A percentile compares a stretch with the other conserved stretches of the same genome.
Conservation (phyloP, 2,888 invertebrate species). For the Oeneis ivallda region DNA sequence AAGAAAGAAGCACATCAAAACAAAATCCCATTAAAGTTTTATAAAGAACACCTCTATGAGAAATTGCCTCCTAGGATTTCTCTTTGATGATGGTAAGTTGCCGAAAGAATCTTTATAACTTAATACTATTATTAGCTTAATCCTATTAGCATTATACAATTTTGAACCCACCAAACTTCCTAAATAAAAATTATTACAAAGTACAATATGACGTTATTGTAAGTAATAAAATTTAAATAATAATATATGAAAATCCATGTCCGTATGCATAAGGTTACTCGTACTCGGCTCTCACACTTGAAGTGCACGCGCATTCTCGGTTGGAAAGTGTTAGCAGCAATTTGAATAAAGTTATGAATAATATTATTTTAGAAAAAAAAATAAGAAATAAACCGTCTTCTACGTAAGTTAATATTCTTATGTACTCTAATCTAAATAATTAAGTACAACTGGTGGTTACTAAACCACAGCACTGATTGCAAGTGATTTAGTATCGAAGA, state of each 20-base stretch:
- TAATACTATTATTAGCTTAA: background rate
- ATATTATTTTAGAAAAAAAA: conserved; percentile 25
- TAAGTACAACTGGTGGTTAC: too few species aligned
- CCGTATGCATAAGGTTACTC: conserved; percentile 28
- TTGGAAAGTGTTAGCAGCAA: conserved; percentile 46
- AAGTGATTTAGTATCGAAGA: too few species aligned
- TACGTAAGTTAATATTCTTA: background rate
- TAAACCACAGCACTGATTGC: too few species aligned
- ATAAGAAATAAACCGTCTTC: background rate
- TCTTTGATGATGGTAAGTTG: too few species aligned
- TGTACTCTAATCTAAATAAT: too few species aligned
- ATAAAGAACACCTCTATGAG: too few species aligned
- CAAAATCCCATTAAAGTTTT: too few species aligned
- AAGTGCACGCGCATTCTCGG: conserved; percentile 28
- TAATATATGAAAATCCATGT: conserved; percentile 11
- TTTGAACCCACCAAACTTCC: background rate
- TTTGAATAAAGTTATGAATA: conserved; percentile 47
- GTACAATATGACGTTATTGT: background rate
- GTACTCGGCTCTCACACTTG: conserved; percentile 27
- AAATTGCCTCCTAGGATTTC: too few species aligned
- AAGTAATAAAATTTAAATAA: background rate
- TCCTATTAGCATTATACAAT: background rate
- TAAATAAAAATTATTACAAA: background rate
- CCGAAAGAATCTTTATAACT: too few species aligned
- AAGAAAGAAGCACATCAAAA: too few species aligned